phyloP scores from a whole-genome alignment of 1,140 invertebrate genomes.

The Caenorhabditis elegans region WBcel235 BX284606.5:12878001-12878500 shows the following conservation, averaged over 20 bases:
- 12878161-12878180: background rate
- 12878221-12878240: background rate
- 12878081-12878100: too few species aligned
- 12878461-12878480: background rate
- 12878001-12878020: background rate
- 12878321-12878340: background rate
- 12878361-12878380: too few species aligned
- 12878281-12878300: background rate
- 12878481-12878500: conserved; percentile 65
- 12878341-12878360: too few species aligned
- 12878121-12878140: background rate
- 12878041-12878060: background rate
- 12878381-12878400: too few species aligned
- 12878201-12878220: background rate
- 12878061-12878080: background rate
- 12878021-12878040: background rate
- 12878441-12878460: background rate
- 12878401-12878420: too few species aligned
- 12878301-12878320: too few species aligned
- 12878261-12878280: background rate
- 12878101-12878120: background rate
- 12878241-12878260: background rate
- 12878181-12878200: background rate
- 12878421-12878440: too few species aligned
- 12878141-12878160: conserved; percentile 23